These are phyloP conservation scores for Melieria picta DNA, from an alignment of 2,888 invertebrate genomes.

Conservation along the genomic window DNA sequence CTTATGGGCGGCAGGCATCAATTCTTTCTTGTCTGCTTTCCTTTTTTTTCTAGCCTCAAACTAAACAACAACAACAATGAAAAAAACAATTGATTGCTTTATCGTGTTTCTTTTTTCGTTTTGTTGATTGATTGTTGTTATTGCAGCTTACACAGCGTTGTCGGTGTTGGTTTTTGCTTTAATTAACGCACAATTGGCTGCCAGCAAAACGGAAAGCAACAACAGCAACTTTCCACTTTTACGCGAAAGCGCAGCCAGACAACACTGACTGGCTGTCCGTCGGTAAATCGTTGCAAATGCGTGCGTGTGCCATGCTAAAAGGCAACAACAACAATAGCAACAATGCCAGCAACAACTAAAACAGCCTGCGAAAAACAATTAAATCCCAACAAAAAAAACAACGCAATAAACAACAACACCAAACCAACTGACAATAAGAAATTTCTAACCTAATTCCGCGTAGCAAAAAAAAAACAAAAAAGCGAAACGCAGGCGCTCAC, in stretches of 20 bases:
- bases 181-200: slow-evolving; percentile 45
- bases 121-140: slow-evolving; percentile 30
- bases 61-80: background rate
- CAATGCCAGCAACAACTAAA: slow-evolving; percentile 29
- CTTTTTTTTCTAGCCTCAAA: background rate
- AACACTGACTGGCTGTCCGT: background rate
- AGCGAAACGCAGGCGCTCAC: too few species aligned
- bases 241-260: background rate
- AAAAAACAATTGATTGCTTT: background rate
- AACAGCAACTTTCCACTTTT: slow-evolving; percentile 8
- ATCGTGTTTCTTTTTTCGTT: slow-evolving; percentile 10
- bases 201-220: background rate
- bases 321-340: slow-evolving; percentile 43
- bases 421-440: too few species aligned
- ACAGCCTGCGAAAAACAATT: slow-evolving; percentile 37
- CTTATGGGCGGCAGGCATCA: background rate
- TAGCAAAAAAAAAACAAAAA: too few species aligned
- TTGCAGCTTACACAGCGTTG: background rate
- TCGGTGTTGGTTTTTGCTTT: slow-evolving; percentile 26
- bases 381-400: too few species aligned
- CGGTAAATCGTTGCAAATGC: background rate
- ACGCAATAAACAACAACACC: too few species aligned
- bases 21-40: background rate
- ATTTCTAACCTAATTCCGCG: too few species aligned
- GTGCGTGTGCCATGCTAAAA: background rate